Evolutionary conservation across 2,797 vertebrate genomes (phyloP).

Genomic region (Chrysocyon brachyurus): DNA sequence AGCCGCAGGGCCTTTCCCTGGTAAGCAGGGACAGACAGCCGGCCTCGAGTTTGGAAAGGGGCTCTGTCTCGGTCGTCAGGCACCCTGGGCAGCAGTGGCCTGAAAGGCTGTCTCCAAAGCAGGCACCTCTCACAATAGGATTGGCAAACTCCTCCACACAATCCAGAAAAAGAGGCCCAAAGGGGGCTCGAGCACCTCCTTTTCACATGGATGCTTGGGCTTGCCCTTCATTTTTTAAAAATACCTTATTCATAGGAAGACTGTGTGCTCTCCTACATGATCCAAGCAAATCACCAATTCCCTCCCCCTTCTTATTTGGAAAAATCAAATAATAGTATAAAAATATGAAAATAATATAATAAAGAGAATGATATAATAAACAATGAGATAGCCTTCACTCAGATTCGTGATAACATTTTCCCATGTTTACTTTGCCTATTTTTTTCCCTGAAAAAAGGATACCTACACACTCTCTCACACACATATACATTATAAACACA

Average conservation of each 20-base stretch:
- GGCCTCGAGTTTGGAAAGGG: background rate
- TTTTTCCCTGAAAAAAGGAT: background rate
- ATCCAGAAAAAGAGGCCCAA: background rate
- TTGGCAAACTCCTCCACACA: background rate
- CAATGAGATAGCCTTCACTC: background rate
- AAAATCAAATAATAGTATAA: background rate
- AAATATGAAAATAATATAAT: background rate
- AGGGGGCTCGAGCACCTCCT: background rate
- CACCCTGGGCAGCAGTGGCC: too few relatives aligned
- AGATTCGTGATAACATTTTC: background rate
- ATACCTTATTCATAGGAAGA: background rate
- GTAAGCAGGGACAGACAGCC: background rate
- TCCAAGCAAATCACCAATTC: background rate
- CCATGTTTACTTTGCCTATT: background rate
- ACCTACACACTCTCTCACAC: accelerated
- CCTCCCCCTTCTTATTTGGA: background rate
- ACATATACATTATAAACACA: background rate
- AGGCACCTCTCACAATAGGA: background rate
- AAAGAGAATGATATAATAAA: background rate
- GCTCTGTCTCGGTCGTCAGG: background rate
- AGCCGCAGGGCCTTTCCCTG: background rate
- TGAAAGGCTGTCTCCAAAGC: background rate
- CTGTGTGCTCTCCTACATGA: background rate
- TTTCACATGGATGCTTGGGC: background rate
- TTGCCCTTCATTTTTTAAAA: background rate